A percentile compares a stretch with the other conserved stretches of the same genome.
Evolutionary conservation across 2,888 invertebrate species (phyloP).

Genomic region (Homarus gammarus): DNA sequence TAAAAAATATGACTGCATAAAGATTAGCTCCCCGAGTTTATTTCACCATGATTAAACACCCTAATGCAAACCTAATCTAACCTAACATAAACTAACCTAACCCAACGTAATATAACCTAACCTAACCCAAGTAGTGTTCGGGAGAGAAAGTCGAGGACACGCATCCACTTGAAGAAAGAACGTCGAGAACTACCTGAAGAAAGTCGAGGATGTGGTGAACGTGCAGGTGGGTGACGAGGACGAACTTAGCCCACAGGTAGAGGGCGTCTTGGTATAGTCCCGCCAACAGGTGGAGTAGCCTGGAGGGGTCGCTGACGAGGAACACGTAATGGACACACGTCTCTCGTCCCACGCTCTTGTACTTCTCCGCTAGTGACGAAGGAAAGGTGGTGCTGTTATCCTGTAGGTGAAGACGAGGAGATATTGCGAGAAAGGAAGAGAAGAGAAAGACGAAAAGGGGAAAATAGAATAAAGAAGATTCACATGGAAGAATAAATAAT

Average conservation of each 20-base stretch:
- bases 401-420: background rate
- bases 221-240: conserved; percentile 7
- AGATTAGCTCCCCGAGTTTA: too few relatives aligned
- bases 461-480: background rate
- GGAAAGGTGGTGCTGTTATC: background rate
- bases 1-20: too few relatives aligned
- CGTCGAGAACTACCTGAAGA: conserved; percentile 10
- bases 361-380: background rate
- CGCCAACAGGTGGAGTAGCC: background rate
- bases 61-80: too few relatives aligned
- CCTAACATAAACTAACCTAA: too few relatives aligned
- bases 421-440: conserved; percentile 16
- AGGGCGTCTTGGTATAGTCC: conserved; percentile 3
- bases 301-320: conserved; percentile 1
- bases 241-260: conserved; percentile 26
- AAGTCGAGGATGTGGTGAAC: background rate
- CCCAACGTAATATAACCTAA: too few relatives aligned
- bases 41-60: too few relatives aligned
- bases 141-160: too few relatives aligned
- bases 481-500: background rate
- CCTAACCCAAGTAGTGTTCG: too few relatives aligned
- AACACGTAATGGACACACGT: conserved; percentile 25
- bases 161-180: too few relatives aligned
- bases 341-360: background rate
- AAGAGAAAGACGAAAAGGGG: background rate